phyloP scores from a whole-genome alignment of 2,888 invertebrate species.

The Salpingus planirostris region DNA sequence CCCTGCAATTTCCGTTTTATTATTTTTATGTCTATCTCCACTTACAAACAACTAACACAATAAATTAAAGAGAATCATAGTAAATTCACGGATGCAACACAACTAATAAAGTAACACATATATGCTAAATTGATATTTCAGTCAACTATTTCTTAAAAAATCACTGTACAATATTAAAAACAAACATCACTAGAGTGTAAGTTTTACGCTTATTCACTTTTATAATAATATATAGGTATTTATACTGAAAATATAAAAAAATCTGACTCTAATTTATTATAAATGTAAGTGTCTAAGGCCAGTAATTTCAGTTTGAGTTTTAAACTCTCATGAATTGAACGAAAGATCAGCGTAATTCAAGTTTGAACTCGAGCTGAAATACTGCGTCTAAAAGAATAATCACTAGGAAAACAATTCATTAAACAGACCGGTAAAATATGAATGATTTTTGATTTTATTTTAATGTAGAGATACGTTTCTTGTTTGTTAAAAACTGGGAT shows the following conservation, averaged over 20 bases:
- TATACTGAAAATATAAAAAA: no score
- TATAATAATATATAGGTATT: background rate
- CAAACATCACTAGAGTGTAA: constrained; percentile 26
- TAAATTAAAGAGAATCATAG: no score
- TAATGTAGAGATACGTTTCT: no score
- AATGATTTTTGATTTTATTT: constrained; percentile 9
- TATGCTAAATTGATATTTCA: constrained; percentile 30
- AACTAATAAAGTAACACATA: constrained; percentile 27
- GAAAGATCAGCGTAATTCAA: no score
- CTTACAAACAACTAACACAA: constrained; percentile 11
- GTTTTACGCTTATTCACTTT: constrained; percentile 5
- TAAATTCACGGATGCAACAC: constrained; percentile 23
- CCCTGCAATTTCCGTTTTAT: no score
- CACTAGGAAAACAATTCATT: background rate
- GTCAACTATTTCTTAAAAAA: constrained; percentile 34
- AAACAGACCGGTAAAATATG: background rate
- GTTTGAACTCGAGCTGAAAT: no score
- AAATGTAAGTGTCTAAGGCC: no score
- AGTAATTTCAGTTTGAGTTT: no score
- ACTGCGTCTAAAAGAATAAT: no score
- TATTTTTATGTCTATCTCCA: no score
- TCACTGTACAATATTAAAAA: constrained; percentile 35
- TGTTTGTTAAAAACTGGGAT: constrained; percentile 13
- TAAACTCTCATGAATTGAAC: no score
- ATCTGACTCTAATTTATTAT: no score